Evolutionary conservation across 2,888 invertebrate genomes (phyloP), one percentile per base, ranked within the genome.

Genomic region (Drosophila imparisetae): DNA sequence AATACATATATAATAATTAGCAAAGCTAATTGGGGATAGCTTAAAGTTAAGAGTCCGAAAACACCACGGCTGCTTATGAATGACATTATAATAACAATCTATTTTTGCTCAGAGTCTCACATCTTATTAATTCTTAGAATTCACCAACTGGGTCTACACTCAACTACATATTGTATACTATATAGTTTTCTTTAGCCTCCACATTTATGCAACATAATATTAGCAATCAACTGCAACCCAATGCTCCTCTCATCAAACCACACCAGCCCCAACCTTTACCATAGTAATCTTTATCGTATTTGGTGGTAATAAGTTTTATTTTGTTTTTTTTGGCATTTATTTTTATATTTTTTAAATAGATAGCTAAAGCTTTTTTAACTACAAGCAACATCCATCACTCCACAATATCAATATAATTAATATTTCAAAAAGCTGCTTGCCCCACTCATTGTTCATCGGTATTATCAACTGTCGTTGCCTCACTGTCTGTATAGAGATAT

Each of bases 401-500:
- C 27, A 36, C 4, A 18, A 3, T 24, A 8, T 52, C 30, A 38
- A 40, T 27, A 6, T 21, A 38, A 42, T 27, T 5, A 40, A 27
- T 29, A 38, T 49, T 42, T 38, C 7, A 6, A 18, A 15, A 30
- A n/a, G n/a, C 15, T 2, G 0, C 7, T 1, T 8, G 10, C 18
- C 32, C 2, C 18, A 7, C 27, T 63, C 81, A 75, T 34, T 70
- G 78, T 70, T 11, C 18, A 48, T 48, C 13, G 42, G 45, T 15
- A 15, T 24, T 61, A 30, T 27, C 40, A 65, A 64, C 11, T 60
- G 55, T 70, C 70, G 49, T 71, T 71, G 48, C 45, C 60, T 27
- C 57, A 67, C 73, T 64, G 55, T 48, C 30, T 59, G 40, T 30
- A 21, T 34, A 48, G 36, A 65, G 49, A 64, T 42, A 45, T 38